A percentile compares a stretch with the other conserved stretches of the same genome.
Conservation (phyloP, 2,888 invertebrate genomes). For the Stenichneumon culpator region DNA sequence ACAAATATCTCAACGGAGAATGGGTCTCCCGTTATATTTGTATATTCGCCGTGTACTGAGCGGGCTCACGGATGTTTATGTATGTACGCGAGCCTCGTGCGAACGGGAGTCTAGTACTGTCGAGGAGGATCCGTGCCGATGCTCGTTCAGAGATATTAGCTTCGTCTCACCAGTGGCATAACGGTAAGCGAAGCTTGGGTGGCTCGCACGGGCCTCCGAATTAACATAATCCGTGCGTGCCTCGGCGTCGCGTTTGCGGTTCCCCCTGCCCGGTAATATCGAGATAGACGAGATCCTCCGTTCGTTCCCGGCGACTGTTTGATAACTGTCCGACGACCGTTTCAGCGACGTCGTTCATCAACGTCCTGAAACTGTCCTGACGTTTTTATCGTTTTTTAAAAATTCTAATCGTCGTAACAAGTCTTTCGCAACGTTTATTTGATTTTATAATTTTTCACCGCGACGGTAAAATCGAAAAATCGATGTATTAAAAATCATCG, state of each 20-base stretch:
- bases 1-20: background rate
- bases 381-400: too few relatives aligned
- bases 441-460: too few relatives aligned
- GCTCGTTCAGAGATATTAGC: constrained; percentile 56
- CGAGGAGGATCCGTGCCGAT: constrained; percentile 42
- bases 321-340: too few relatives aligned
- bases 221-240: constrained; percentile 81
- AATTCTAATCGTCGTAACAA: too few relatives aligned
- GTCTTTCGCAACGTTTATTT: too few relatives aligned
- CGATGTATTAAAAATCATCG: too few relatives aligned
- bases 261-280: background rate
- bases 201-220: constrained; percentile 72
- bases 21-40: constrained; percentile 50
- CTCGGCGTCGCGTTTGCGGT: constrained; percentile 22
- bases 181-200: constrained; percentile 80
- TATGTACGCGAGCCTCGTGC: constrained; percentile 11
- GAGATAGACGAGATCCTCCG: background rate
- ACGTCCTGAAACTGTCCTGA: too few relatives aligned
- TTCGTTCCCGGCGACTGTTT: background rate
- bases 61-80: constrained; percentile 11
- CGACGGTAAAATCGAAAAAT: too few relatives aligned
- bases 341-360: too few relatives aligned
- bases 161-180: constrained; percentile 74
- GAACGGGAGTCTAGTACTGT: constrained; percentile 27
- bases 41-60: constrained; percentile 17